phyloP scores from a whole-genome alignment of 2,888 invertebrate genomes.

The Argyresthia goedartella region DNA sequence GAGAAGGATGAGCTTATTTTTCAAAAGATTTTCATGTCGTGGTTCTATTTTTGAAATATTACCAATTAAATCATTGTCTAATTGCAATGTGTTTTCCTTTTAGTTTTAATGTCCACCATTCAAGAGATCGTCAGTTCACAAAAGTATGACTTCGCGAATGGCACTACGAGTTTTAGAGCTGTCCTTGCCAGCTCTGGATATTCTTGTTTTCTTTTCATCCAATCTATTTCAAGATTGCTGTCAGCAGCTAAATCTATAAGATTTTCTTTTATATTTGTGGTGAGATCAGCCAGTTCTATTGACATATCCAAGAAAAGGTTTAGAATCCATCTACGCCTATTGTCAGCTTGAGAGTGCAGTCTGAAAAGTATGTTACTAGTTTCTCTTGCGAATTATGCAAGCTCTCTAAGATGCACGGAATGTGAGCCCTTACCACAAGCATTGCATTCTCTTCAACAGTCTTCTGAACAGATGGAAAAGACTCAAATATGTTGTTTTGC shows the following conservation, averaged over 20 bases:
- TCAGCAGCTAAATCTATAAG: no score
- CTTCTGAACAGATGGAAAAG: conserved; percentile 24
- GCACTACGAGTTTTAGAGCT: neutral
- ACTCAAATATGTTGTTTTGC: conserved; percentile 17
- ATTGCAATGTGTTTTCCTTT: no score
- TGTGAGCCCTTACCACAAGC: conserved; percentile 18
- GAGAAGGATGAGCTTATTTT: no score
- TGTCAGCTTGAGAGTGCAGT: conserved; percentile 19
- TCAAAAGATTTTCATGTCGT: no score
- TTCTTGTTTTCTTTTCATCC: conserved; percentile 12
- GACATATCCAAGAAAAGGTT: conserved; percentile 20
- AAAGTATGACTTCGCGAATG: neutral
- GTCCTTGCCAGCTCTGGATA: neutral
- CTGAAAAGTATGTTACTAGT: conserved; percentile 18
- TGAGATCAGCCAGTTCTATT: conserved; percentile 20
- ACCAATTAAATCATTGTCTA: no score
- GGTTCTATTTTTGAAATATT: no score
- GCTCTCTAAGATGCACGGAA: conserved; percentile 23
- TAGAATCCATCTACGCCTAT: conserved; percentile 20
- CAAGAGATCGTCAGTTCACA: neutral
- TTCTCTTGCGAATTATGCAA: conserved; percentile 19
- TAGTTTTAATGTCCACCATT: no score
- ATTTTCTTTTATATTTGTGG: conserved; percentile 11
- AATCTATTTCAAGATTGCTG: conserved; percentile 6
- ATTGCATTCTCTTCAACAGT: conserved; percentile 19